Base-by-base conservation (phyloP, 2,888 invertebrate genomes). In the Ectemnius continuus region DNA sequence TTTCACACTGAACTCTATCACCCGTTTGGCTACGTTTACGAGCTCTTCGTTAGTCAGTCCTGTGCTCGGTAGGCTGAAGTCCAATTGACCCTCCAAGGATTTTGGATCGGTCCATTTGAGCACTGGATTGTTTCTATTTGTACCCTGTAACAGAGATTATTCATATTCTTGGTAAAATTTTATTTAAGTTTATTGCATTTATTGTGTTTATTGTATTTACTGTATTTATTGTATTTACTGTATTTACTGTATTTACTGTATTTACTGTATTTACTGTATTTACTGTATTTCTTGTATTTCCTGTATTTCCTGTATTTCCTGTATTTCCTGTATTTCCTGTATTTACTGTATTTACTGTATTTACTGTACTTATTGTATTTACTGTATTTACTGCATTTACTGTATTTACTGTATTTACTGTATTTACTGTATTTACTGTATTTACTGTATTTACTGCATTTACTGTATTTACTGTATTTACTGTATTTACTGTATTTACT, bases 1-100 rank as follows among this genome's bases (percentile, higher is more conserved):
- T 91, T 97, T 97, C 0, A 97, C 97, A 58, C 97, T 97, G 92
- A 96, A 96, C 46, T 94, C 93, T 84, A 97, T 94, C 60, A 96
- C 94, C 85, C 95, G 94, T 75, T 93, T 93, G 73, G 96, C 92
- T 11, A 95, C 90, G 46, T 93, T 91, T 62, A 96, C 86, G 1
- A 97, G 92, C 70, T 94, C 93, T 14, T 95, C 94, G 80, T 96
- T 95, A 1, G 93, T 92, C 48, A 93, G 92, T 4, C 94, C 93
- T 6, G 92, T 91, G 11, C 93, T 91, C 23, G 92, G 92, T 4
- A 96, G 91, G 67, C 93, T 91, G 85, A 97, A 92, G 87, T 96
- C 94, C 65, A 96, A 93, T 0, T 94, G 91, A 66, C 93, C 91
- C 79, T 93, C 92, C 68, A 98, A 92, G 61, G 95, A 94, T 36